Conservation (phyloP, 2,888 invertebrate species). For the Hypercompe scribonia region DNA sequence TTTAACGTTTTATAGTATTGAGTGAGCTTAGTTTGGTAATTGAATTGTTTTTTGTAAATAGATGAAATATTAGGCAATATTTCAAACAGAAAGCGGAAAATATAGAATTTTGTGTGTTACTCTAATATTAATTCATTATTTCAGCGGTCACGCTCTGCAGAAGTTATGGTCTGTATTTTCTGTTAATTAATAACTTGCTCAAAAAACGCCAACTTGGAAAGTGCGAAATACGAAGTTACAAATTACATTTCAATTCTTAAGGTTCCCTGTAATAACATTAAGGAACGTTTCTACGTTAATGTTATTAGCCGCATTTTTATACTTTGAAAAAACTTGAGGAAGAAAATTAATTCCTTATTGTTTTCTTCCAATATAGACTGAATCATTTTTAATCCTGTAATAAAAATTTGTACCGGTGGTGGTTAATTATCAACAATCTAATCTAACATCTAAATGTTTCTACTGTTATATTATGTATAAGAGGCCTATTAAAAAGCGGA, state of each 20-base stretch:
- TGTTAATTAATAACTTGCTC: constrained; percentile 52
- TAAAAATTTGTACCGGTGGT: neutral
- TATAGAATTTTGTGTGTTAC: constrained; percentile 31
- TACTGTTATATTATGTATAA: neutral
- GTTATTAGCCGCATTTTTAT: neutral
- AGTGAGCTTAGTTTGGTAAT: constrained; percentile 12
- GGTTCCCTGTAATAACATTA: constrained; percentile 45
- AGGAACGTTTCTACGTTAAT: constrained; percentile 7
- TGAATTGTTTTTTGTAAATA: constrained; percentile 15
- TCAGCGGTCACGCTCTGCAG: neutral
- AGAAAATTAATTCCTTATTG: constrained; percentile 1
- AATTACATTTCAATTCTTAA: constrained; percentile 50
- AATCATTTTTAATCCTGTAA: constrained; percentile 1
- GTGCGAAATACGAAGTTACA: constrained; percentile 43
- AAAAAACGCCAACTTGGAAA: constrained; percentile 44
- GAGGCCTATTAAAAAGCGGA: neutral
- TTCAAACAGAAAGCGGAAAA: constrained; percentile 14
- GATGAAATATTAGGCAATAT: constrained; percentile 27
- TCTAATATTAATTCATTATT: constrained; percentile 25
- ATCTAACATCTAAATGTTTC: constrained; percentile 2
- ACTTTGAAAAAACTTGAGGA: neutral
- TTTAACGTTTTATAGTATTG: constrained; percentile 1
- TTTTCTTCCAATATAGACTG: constrained; percentile 25
- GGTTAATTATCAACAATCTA: neutral
- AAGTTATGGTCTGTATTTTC: constrained; percentile 42